Evolutionary conservation across 2,888 invertebrate genomes (phyloP).

Genomic region (Volucella zonaria): DNA sequence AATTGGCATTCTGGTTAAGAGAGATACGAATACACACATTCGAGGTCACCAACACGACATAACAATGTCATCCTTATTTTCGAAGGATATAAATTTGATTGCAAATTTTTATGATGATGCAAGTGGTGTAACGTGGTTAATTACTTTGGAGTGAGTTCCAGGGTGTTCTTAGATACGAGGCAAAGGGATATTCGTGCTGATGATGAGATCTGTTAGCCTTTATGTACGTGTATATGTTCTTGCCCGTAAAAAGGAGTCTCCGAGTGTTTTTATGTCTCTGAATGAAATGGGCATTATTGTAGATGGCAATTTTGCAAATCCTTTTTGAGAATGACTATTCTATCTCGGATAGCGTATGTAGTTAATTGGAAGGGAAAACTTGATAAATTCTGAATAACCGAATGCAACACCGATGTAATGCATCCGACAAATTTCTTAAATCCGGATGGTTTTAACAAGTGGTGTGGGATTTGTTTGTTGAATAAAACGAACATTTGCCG

Average conservation of each 20-base stretch:
- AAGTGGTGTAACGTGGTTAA: slow-evolving; percentile 71
- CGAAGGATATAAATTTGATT: slow-evolving; percentile 73
- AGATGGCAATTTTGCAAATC: slow-evolving; percentile 60
- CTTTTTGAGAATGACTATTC: slow-evolving; percentile 61
- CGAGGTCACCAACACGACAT: slow-evolving; percentile 56
- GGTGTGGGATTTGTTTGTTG: no score
- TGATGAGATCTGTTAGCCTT: slow-evolving; percentile 35
- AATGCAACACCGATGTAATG: no score
- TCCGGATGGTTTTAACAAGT: no score
- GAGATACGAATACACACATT: slow-evolving; percentile 37
- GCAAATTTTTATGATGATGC: slow-evolving; percentile 73
- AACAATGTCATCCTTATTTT: slow-evolving; percentile 71
- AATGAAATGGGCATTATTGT: slow-evolving; percentile 46
- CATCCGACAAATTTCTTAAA: no score
- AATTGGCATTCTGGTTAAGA: slow-evolving; percentile 4
- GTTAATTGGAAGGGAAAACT: not conserved
- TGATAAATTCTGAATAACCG: no score
- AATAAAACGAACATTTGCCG: no score
- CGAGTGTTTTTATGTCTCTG: slow-evolving; percentile 40
- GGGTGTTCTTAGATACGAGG: not conserved
- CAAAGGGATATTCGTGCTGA: slow-evolving; percentile 47
- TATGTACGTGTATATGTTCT: not conserved
- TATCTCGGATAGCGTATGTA: not conserved
- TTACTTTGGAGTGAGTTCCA: slow-evolving; percentile 66
- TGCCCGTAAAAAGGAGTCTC: slow-evolving; percentile 42